Evolutionary conservation across 92 coral and sea anemone genomes (phyloP), one percentile per base, ranked within the genome.

Genomic region (Diadumene lineata): DNA sequence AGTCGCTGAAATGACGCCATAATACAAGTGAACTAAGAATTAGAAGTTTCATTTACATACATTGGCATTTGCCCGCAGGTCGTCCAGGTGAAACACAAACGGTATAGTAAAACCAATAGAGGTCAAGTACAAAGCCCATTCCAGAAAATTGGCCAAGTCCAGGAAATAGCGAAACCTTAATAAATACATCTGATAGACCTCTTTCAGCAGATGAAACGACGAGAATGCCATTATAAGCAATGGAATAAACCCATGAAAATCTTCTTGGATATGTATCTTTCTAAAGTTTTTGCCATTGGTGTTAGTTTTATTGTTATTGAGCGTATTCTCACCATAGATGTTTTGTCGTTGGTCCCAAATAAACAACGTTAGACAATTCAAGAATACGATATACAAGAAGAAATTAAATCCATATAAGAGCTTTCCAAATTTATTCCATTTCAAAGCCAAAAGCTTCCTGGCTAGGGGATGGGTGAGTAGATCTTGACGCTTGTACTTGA

Each of bases 391-490:
- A 53, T 90, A 93, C 1, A 86, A 48, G 4, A 76, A n/a, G 23
- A 93, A 75, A 38, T 91, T 91, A 55, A 87, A 67, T 31, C 76
- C 76, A 68, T 79, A 93, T 27, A 90, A 63, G 10, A 46, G 65
- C 19, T 82, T 77, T 23, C 98, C 98, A 61, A 93, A 90, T 0
- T 81, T 76, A 1, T 78, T 86, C 98, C 98, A 93, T 69, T 93
- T 93, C 21, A 79, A 67, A 31, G 78, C 79, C 30, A 93, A 73
- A 43, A 93, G 73, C 10, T 83, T 88, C 72, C 82, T 84, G 30
- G 92, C 80, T 38, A 93, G 69, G 23, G 98, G 98, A 77, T 93
- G 98, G 31, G 78, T 75, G 13, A 93, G 85, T 0, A 93, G 86
- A 28, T 76, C 70, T 77, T 90, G 90, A 0, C 94, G 93, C 6